Base-by-base conservation (phyloP, 1,140 invertebrate species). In the Bursaphelenchus mucronatus region DNA sequence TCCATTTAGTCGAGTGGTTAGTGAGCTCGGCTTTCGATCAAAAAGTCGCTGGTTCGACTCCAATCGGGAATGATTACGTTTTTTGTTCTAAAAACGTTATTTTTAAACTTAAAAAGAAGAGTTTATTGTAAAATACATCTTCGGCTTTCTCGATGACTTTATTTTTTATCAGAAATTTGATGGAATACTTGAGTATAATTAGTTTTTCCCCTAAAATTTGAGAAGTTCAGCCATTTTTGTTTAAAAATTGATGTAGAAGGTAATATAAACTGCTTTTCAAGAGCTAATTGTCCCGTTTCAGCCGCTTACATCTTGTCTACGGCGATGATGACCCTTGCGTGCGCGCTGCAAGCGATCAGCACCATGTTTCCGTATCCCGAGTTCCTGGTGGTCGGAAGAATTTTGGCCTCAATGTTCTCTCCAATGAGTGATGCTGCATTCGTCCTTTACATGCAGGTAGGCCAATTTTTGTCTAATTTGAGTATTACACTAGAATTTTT, bases 371-470 rank as follows among this genome's bases (percentile, higher is more conserved):
- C 75, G 10, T 72, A 73, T 50, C 76, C 76, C 0, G 76, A 78
- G 63, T 30, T 81, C 10, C 40, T 78, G 17, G 68, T 78, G 47
- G 45, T 64, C 19, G 78, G 79, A 9, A 58, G 76, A 51, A 47
- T 76, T n/a, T 39, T 78, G 19, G 73, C 79, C 19, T 76, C 76
- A 39, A 66, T 78, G 47, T 81, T 81, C 51, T 78, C 76, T 30
- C 76, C 76, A 11, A 70, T 78, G 40, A 66, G 64, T 50, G 76
- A 78, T 57, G 75, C 76, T 30, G 78, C 70, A 3, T 53, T 68
- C n/a, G 71, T 79, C 45, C 49, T 78, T 1, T 78, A 78, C 56
- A 71, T 79, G 8, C 76, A 80, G 76, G 76, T 79, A 40, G 41
- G 13, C 39, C 2, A n/a, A 55, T 39, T 47, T 19, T 30, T 47